A percentile compares a stretch with the other conserved stretches of the same genome.
phyloP scores from a whole-genome alignment of 1,140 invertebrate genomes.

The Onthophagus taurus region DNA sequence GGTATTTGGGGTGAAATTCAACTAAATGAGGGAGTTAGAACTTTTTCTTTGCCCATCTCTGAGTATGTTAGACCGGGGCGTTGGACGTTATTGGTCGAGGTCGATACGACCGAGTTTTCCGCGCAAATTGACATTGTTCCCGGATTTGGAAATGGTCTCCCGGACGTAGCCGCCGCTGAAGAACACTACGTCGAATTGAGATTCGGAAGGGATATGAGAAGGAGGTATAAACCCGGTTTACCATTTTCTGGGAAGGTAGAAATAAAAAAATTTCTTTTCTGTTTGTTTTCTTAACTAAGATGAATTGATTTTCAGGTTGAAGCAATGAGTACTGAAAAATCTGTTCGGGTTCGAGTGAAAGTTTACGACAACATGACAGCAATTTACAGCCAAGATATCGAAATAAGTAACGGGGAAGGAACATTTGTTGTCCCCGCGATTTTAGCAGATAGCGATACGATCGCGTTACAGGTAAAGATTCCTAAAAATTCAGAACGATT shows the following conservation, averaged over 20 bases:
- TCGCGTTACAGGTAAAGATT: constrained; percentile 52
- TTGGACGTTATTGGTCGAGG: constrained; percentile 47
- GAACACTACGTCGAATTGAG: constrained; percentile 55
- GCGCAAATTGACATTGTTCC: constrained; percentile 39
- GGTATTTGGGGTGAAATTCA: constrained; percentile 53
- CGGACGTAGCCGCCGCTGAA: constrained; percentile 49
- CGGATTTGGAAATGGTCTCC: constrained; percentile 24
- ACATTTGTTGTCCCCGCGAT: constrained; percentile 54
- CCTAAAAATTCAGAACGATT: no score
- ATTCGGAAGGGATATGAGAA: constrained; percentile 50
- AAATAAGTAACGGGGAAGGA: constrained; percentile 52
- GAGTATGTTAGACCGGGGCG: constrained; percentile 42
- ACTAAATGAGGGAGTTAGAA: constrained; percentile 48
- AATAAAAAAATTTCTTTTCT: neutral
- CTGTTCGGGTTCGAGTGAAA: constrained; percentile 51
- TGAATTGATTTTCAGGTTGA: constrained; percentile 44
- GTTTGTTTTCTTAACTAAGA: constrained; percentile 4
- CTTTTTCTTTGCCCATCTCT: constrained; percentile 43
- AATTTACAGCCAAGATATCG: constrained; percentile 57
- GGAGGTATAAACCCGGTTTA: constrained; percentile 52
- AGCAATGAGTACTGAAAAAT: constrained; percentile 54
- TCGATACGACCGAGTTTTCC: constrained; percentile 43
- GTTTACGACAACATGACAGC: constrained; percentile 54
- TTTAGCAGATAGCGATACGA: constrained; percentile 50
- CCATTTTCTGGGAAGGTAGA: constrained; percentile 52